Conservation (phyloP, 2,113 vertebrate genomes). For the Tautogolabrus adspersus region DNA sequence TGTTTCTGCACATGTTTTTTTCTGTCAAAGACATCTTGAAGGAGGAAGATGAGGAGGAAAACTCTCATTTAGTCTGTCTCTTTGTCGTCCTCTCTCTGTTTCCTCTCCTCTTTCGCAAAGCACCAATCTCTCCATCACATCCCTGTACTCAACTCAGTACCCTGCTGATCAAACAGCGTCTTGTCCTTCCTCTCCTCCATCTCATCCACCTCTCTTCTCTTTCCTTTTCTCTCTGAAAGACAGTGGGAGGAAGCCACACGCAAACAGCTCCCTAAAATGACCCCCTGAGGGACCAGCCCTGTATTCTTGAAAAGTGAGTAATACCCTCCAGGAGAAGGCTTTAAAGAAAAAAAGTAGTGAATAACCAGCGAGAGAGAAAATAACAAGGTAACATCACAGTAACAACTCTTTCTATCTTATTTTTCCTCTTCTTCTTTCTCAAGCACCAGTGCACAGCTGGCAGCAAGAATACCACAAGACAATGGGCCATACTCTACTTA, state of each 20-base stretch:
- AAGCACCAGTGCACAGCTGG: conserved; percentile 27
- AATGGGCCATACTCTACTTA: conserved; percentile 28
- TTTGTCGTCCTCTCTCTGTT: conserved; percentile 31
- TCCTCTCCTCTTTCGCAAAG: conserved; percentile 30
- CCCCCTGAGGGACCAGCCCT: conserved; percentile 41
- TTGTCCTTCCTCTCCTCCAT: conserved; percentile 41
- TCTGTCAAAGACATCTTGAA: conserved; percentile 35
- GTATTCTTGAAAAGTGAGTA: conserved; percentile 63
- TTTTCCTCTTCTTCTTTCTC: conserved; percentile 27
- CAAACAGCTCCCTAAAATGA: conserved; percentile 52
- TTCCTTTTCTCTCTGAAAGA: conserved; percentile 45
- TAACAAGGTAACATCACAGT: conserved; percentile 63
- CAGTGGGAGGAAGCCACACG: conserved; percentile 52
- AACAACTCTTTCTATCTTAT: conserved; percentile 25
- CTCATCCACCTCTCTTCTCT: conserved; percentile 16
- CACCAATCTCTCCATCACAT: conserved; percentile 56
- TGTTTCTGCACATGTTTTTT: background rate
- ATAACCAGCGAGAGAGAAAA: conserved; percentile 58
- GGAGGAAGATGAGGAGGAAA: conserved; percentile 15
- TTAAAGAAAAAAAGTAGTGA: conserved; percentile 31
- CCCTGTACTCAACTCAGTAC: conserved; percentile 56
- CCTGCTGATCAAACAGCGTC: conserved; percentile 68
- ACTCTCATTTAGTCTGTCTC: conserved; percentile 47
- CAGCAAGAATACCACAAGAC: conserved; percentile 43
- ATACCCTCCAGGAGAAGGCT: conserved; percentile 40